Evolutionary conservation across 2,113 vertebrate genomes (phyloP).

Genomic region (Corythaixoides concolor): DNA sequence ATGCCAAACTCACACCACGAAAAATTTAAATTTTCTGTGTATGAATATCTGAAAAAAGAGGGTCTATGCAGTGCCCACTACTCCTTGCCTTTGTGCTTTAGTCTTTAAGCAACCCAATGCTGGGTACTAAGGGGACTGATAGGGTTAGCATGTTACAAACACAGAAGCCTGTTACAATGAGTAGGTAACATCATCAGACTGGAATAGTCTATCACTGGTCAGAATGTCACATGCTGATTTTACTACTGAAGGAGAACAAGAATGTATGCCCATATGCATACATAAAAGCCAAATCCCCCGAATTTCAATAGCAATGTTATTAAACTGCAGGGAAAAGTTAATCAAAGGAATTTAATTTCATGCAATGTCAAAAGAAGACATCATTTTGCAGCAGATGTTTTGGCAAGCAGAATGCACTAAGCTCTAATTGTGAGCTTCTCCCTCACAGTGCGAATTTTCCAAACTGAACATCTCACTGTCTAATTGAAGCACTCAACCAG

Average conservation of each 20-base stretch:
- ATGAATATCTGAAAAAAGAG: neutral
- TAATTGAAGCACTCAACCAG: slow-evolving; percentile 32
- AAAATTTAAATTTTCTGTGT: neutral
- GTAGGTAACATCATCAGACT: neutral
- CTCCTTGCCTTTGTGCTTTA: neutral
- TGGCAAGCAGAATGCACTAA: neutral
- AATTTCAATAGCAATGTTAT: neutral
- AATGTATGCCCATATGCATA: neutral
- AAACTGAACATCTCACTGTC: neutral
- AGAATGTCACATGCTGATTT: neutral
- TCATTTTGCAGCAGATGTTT: neutral
- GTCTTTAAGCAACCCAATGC: neutral
- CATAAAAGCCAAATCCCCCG: neutral
- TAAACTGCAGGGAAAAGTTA: neutral
- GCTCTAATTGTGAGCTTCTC: slow-evolving; percentile 1
- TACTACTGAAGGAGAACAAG: neutral
- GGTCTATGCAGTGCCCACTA: neutral
- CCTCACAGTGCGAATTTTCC: neutral
- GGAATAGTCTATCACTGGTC: neutral
- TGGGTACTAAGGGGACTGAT: neutral
- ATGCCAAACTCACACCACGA: neutral
- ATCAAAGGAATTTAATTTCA: slow-evolving; percentile 6
- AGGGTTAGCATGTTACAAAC: neutral
- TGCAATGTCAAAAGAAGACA: neutral
- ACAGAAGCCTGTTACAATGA: neutral